Percentiles rank a stretch among this genome's conserved stretches.
These are phyloP conservation scores for Orchestia grillus DNA, from an alignment of 1,140 invertebrate genomes.

Conservation along the genomic window DNA sequence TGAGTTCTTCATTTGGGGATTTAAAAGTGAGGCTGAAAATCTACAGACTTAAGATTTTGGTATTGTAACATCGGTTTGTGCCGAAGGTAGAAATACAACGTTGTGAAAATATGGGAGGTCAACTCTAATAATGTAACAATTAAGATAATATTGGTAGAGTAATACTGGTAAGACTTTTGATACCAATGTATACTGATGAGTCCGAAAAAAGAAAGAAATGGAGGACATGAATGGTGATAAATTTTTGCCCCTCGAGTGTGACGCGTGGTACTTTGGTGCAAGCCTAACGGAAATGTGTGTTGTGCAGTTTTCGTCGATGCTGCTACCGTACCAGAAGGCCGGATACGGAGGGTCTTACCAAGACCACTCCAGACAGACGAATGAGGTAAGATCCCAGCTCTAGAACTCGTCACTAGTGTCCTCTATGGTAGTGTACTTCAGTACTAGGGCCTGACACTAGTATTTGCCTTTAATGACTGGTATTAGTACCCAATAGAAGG, in stretches of 20 bases:
- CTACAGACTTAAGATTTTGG: not conserved
- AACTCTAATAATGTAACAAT: too few relatives aligned
- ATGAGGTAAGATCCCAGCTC: not conserved
- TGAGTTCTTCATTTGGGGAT: not conserved
- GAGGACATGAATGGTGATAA: too few relatives aligned
- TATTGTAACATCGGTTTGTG: not conserved
- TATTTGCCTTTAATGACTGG: too few relatives aligned
- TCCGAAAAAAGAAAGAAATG: too few relatives aligned
- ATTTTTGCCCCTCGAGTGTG: too few relatives aligned
- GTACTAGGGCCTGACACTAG: too few relatives aligned
- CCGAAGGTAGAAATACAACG: not conserved
- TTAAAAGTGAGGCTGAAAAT: not conserved
- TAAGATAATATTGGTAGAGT: too few relatives aligned
- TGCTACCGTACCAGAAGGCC: conserved; percentile 40
- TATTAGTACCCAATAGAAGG: too few relatives aligned
- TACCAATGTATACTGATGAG: too few relatives aligned
- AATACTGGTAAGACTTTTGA: too few relatives aligned
- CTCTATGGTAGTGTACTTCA: too few relatives aligned
- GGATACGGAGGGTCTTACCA: conserved; percentile 16
- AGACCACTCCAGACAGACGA: conserved; percentile 41
- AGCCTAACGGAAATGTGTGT: not conserved
- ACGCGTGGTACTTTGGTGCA: not conserved
- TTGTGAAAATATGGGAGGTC: not conserved
- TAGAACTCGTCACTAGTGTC: not conserved
- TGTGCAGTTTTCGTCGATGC: conserved; percentile 34